These are phyloP conservation scores for Amaurobius ferox DNA, from an alignment of 2,888 invertebrate genomes.

Conservation along the genomic window DNA sequence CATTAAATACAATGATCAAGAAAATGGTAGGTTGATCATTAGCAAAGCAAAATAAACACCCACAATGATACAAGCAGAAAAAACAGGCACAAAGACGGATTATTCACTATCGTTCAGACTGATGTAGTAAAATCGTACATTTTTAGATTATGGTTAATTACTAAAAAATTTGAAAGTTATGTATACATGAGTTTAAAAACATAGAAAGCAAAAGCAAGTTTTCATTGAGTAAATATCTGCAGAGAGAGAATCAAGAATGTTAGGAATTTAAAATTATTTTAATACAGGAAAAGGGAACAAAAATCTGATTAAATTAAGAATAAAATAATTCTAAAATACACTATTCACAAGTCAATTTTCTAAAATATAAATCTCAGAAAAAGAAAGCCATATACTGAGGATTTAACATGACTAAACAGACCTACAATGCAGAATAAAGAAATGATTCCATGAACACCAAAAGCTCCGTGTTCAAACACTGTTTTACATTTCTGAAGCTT, in stretches of 20 bases:
- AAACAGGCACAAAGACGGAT: constrained; percentile 57
- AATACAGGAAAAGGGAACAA: constrained; percentile 21
- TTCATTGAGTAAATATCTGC: constrained; percentile 20
- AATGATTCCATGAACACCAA: constrained; percentile 48
- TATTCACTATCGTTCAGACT: constrained; percentile 43
- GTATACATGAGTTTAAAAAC: constrained; percentile 53
- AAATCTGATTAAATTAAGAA: constrained; percentile 47
- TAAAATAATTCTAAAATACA: constrained; percentile 1
- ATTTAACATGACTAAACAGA: constrained; percentile 62
- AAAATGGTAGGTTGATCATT: constrained; percentile 3
- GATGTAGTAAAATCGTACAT: constrained; percentile 45
- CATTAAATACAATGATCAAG: constrained; percentile 39
- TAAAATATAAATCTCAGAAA: constrained; percentile 64
- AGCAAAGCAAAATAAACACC: constrained; percentile 55
- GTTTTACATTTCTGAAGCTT: constrained; percentile 58
- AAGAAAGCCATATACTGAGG: constrained; percentile 45
- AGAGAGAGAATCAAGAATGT: background rate
- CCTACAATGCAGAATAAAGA: constrained; percentile 54
- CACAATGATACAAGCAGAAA: constrained; percentile 58
- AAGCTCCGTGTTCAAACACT: constrained; percentile 48
- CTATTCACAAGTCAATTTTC: constrained; percentile 44
- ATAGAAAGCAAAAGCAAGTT: constrained; percentile 39
- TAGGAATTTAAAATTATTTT: constrained; percentile 25
- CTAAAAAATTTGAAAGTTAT: constrained; percentile 26
- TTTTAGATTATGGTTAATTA: constrained; percentile 29